phyloP scores from a whole-genome alignment of 2,797 vertebrate species.

The Pogoniulus pusillus region DNA sequence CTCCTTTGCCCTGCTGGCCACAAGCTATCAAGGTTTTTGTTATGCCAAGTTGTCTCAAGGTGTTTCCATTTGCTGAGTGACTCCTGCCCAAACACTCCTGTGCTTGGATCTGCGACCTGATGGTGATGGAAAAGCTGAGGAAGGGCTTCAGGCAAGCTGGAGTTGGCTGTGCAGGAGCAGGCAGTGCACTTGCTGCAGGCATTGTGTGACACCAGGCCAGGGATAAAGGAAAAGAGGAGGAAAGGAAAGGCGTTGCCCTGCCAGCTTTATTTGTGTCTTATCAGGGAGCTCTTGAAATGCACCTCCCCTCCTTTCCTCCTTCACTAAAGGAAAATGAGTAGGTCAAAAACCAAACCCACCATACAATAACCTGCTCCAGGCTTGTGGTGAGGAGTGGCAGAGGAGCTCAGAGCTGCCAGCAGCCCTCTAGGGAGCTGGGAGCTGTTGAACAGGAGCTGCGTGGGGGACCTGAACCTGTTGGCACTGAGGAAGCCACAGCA shows the following conservation, averaged over 20 bases:
- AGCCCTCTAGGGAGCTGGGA: neutral
- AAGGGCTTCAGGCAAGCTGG: neutral
- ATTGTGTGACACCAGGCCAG: conserved; percentile 15
- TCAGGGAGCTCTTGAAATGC: conserved; percentile 11
- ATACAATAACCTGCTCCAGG: neutral
- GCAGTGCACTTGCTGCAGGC: neutral
- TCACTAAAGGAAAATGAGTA: neutral
- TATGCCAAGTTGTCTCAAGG: neutral
- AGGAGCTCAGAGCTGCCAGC: neutral
- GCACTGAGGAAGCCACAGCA: too few relatives aligned
- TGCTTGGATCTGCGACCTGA: neutral
- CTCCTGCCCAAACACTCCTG: neutral
- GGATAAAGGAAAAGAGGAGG: neutral
- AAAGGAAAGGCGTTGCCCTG: conserved; percentile 44
- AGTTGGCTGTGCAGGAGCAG: neutral
- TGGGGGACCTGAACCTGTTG: too few relatives aligned
- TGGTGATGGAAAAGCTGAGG: neutral
- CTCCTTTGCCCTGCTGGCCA: too few relatives aligned
- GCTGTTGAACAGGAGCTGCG: neutral
- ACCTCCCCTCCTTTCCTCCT: conserved; percentile 61
- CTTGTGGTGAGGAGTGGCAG: neutral
- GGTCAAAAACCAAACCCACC: neutral
- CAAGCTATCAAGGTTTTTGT: neutral
- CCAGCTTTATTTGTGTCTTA: conserved; percentile 60
- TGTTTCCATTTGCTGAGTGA: neutral